Conservation (phyloP, 2,113 vertebrate genomes). For the Polypterus senegalus region DNA sequence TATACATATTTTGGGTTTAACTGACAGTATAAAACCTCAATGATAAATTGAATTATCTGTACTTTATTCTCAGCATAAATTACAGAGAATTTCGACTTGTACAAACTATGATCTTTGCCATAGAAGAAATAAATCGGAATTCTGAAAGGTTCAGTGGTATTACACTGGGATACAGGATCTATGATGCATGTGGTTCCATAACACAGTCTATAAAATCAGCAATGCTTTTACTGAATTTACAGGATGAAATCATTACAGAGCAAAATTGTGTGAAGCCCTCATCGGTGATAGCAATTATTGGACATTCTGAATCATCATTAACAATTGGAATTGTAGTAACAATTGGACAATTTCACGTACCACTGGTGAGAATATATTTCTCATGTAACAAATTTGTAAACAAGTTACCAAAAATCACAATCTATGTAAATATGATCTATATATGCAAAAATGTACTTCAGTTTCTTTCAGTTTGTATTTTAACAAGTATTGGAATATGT, state of each 20-base stretch:
- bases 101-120: not conserved
- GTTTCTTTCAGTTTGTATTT: too few species aligned
- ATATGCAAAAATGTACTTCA: too few species aligned
- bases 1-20: not conserved
- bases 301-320: too few species aligned
- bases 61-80: not conserved
- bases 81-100: constrained; percentile 2
- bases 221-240: not conserved
- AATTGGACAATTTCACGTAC: too few species aligned
- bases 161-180: constrained; percentile 1
- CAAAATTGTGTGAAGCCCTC: too few species aligned
- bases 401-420: too few species aligned
- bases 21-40: too few species aligned
- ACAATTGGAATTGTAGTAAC: too few species aligned
- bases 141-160: not conserved
- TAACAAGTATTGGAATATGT: not conserved
- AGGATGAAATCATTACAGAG: too few species aligned
- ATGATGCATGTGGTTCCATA: not conserved
- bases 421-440: too few species aligned
- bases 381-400: not conserved
- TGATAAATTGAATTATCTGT: not conserved
- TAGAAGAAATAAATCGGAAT: constrained; percentile 1
- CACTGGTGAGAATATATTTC: too few species aligned
- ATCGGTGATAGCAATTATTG: too few species aligned
- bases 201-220: not conserved